phyloP scores from a whole-genome alignment of 2,113 vertebrate species.

The Pogonocichla stellata region DNA sequence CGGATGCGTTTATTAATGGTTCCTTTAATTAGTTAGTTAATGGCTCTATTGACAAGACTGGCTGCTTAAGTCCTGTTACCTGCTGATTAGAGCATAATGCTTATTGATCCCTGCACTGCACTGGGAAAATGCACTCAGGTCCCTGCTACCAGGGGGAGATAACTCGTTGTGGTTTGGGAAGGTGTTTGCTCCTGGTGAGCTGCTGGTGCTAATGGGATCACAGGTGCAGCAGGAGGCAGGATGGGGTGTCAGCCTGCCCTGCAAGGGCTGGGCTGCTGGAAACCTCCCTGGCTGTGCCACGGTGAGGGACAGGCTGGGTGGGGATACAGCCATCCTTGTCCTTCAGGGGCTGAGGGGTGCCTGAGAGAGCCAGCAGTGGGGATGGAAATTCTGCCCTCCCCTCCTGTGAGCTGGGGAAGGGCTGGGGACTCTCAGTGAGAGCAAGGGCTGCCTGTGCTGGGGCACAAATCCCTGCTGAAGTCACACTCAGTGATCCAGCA shows the following conservation, averaged over 20 bases:
- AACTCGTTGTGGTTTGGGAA: neutral
- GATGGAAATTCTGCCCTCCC: neutral
- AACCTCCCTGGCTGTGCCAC: neutral
- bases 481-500: neutral
- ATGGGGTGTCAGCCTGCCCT: neutral
- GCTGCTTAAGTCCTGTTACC: neutral
- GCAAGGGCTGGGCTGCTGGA: neutral
- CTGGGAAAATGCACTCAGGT: neutral
- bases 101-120: neutral
- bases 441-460: neutral
- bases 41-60: neutral
- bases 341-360: neutral
- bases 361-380: neutral
- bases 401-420: neutral
- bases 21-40: constrained; percentile 44
- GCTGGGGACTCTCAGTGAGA: fast-evolving
- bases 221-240: neutral
- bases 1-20: neutral
- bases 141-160: neutral
- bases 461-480: neutral
- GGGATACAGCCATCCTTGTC: neutral
- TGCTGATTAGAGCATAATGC: neutral
- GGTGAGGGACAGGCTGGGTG: neutral
- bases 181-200: neutral
- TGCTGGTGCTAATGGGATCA: neutral